A percentile compares a stretch with the other conserved stretches of the same genome.
phyloP scores from a whole-genome alignment of 2,113 vertebrate genomes.

The Isichthys henryi region DNA sequence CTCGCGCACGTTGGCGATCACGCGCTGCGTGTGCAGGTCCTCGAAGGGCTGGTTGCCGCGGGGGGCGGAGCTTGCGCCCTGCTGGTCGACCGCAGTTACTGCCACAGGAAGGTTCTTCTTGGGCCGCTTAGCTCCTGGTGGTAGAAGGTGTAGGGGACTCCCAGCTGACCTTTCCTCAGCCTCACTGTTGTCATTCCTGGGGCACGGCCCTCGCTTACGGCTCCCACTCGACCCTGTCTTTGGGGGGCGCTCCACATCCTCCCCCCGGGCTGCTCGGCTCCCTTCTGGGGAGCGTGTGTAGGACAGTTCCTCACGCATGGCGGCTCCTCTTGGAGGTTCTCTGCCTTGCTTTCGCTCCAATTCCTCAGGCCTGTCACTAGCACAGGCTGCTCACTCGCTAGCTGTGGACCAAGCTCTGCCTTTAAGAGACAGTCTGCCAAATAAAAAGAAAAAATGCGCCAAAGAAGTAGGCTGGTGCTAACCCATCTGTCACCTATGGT shows the following conservation, averaged over 20 bases:
- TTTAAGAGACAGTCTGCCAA: neutral
- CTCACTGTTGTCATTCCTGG: slow-evolving; percentile 48
- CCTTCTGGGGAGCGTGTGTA: slow-evolving; percentile 71
- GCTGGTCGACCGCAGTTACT: slow-evolving; percentile 5
- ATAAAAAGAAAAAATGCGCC: neutral
- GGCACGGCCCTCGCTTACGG: slow-evolving; percentile 64
- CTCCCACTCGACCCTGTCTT: slow-evolving; percentile 49
- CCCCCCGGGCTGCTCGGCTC: slow-evolving; percentile 68
- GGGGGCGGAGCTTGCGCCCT: neutral
- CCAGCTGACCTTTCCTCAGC: slow-evolving; percentile 44
- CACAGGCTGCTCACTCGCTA: neutral
- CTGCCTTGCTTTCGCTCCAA: neutral
- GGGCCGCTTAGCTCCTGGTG: slow-evolving; percentile 43
- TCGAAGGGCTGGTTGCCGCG: slow-evolving; percentile 51
- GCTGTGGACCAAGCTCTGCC: neutral
- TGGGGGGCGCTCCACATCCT: slow-evolving; percentile 60
- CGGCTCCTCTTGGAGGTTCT: slow-evolving; percentile 27
- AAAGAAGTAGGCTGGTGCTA: neutral
- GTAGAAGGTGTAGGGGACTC: slow-evolving; percentile 46
- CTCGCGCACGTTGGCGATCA: slow-evolving; percentile 82
- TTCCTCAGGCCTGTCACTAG: neutral
- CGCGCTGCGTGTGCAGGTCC: slow-evolving; percentile 71
- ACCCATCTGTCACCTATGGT: neutral
- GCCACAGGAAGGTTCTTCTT: slow-evolving; percentile 50
- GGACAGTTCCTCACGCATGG: slow-evolving; percentile 71